phyloP scores from a whole-genome alignment of 2,113 vertebrate species.

The Phrynosoma blainvillii region DNA sequence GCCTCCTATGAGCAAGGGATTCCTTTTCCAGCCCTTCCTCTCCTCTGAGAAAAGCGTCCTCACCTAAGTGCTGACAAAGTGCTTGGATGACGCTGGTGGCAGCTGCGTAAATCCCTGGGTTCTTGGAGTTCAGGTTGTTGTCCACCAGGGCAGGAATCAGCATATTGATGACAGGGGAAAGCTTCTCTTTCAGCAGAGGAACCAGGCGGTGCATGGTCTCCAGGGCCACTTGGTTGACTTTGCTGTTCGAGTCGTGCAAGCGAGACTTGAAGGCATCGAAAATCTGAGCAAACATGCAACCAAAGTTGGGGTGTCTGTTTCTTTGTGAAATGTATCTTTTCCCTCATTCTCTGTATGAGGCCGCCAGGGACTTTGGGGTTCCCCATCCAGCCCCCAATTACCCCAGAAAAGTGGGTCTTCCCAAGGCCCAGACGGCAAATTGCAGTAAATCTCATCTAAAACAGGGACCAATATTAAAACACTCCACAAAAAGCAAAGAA shows the following conservation, averaged over 20 bases:
- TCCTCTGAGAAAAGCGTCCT: background rate
- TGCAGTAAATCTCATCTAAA: too few species aligned
- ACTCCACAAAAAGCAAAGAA: too few species aligned
- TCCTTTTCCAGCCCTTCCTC: too few species aligned
- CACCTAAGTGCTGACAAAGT: slow-evolving; percentile 86
- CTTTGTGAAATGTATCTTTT: too few species aligned
- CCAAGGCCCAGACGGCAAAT: too few species aligned
- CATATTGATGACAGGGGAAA: slow-evolving; percentile 89
- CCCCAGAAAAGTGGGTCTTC: too few species aligned
- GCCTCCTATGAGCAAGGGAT: background rate
- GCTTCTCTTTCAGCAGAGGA: slow-evolving; percentile 81
- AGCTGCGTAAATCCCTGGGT: slow-evolving; percentile 86
- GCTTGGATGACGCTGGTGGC: slow-evolving; percentile 85
- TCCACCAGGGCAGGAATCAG: slow-evolving; percentile 91
- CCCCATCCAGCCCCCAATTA: too few species aligned
- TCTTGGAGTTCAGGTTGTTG: slow-evolving; percentile 97
- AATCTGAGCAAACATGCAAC: slow-evolving; percentile 75
- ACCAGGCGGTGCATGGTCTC: slow-evolving; percentile 89
- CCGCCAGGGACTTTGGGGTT: too few species aligned
- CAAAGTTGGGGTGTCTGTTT: background rate
- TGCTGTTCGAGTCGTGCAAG: slow-evolving; percentile 93
- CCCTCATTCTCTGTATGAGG: too few species aligned
- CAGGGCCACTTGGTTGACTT: slow-evolving; percentile 89
- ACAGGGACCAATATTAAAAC: too few species aligned
- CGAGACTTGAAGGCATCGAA: slow-evolving; percentile 91